These are phyloP conservation scores for Epirrhoe tristata DNA, from an alignment of 2,888 invertebrate species.

Conservation along the genomic window DNA sequence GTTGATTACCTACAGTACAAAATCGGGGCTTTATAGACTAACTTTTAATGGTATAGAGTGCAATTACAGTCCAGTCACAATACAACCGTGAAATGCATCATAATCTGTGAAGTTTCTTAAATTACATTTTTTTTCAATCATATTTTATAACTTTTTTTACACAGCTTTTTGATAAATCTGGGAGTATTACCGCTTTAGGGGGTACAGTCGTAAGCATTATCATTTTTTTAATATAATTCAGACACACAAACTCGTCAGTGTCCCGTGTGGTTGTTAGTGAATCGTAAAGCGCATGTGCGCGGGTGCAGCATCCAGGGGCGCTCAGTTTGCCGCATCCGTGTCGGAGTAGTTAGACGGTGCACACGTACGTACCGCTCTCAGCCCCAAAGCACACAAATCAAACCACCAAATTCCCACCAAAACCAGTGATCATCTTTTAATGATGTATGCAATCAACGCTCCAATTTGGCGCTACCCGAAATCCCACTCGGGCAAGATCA, in stretches of 20 bases:
- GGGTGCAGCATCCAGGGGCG: background rate
- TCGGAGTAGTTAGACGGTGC: background rate
- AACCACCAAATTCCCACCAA: background rate
- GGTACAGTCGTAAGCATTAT: too few relatives aligned
- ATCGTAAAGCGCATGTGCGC: background rate
- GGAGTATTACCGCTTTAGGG: too few relatives aligned
- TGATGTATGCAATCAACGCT: background rate
- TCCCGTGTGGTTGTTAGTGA: background rate
- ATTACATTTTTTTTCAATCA: too few relatives aligned
- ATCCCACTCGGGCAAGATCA: background rate
- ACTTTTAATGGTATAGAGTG: too few relatives aligned
- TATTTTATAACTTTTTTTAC: too few relatives aligned
- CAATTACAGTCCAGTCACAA: too few relatives aligned
- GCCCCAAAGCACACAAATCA: background rate
- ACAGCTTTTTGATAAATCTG: too few relatives aligned
- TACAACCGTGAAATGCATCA: too few relatives aligned
- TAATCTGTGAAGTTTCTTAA: too few relatives aligned
- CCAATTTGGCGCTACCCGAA: conserved; percentile 4
- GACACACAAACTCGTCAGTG: background rate
- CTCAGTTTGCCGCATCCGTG: background rate
- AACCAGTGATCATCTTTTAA: background rate
- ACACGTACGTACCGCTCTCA: background rate
- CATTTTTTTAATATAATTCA: too few relatives aligned
- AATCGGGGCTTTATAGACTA: too few relatives aligned
- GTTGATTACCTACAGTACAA: too few relatives aligned